Evolutionary conservation across 1,140 invertebrate species (phyloP).

Genomic region (Drosophila fuyamai): DNA sequence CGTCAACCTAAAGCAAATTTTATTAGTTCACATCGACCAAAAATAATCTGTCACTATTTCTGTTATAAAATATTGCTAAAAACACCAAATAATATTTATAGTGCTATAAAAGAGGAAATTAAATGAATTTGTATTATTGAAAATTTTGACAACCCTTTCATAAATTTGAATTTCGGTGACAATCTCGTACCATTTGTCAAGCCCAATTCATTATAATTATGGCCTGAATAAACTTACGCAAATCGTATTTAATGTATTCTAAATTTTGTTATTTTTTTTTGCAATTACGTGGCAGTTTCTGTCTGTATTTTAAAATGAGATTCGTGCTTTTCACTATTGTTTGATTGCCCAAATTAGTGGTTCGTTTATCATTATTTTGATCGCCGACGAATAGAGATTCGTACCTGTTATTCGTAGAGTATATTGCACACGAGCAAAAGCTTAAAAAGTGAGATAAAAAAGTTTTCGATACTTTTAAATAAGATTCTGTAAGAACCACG

Average conservation of each 20-base stretch:
- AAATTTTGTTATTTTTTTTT: constrained; percentile 12
- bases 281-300: constrained; percentile 1
- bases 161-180: constrained; percentile 1
- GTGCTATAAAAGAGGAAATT: not conserved
- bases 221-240: constrained; percentile 33
- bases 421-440: not conserved
- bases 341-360: constrained; percentile 54
- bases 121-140: not conserved
- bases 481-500: too few relatives aligned
- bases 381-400: constrained; percentile 3
- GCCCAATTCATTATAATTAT: constrained; percentile 42
- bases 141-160: constrained; percentile 10
- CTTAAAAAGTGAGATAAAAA: not conserved
- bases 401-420: not conserved
- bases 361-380: constrained; percentile 33
- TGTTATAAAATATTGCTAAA: too few relatives aligned
- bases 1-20: too few relatives aligned
- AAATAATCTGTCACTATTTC: too few relatives aligned
- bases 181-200: constrained; percentile 37
- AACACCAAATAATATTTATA: too few relatives aligned
- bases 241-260: constrained; percentile 43
- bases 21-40: too few relatives aligned
- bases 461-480: not conserved
- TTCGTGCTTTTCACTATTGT: constrained; percentile 16
- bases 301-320: constrained; percentile 14